A percentile compares a stretch with the other conserved stretches of the same genome.
Evolutionary conservation across 2,888 invertebrate species (phyloP).

Genomic region (Orthosia gothica): DNA sequence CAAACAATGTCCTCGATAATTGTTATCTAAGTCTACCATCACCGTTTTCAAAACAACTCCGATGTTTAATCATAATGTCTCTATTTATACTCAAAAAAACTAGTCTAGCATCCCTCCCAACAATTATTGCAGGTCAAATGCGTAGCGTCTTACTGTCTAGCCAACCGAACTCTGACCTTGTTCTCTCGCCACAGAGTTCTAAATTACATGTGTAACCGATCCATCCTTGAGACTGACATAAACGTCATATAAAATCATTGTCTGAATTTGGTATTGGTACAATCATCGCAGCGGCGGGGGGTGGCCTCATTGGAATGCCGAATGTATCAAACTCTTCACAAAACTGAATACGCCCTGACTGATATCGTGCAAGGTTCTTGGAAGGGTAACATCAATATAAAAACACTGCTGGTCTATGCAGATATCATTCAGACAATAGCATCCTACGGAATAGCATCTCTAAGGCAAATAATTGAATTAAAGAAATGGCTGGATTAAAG

Average conservation of each 20-base stretch:
- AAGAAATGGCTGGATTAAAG: slow-evolving; percentile 70
- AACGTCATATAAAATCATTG: slow-evolving; percentile 66
- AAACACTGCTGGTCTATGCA: slow-evolving; percentile 71
- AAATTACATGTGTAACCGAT: slow-evolving; percentile 45
- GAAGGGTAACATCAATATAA: slow-evolving; percentile 78
- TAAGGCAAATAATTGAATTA: slow-evolving; percentile 34
- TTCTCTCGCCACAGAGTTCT: slow-evolving; percentile 47
- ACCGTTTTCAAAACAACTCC: slow-evolving; percentile 22
- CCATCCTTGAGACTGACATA: slow-evolving; percentile 62
- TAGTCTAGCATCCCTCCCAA: slow-evolving; percentile 31
- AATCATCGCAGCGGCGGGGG: slow-evolving; percentile 76
- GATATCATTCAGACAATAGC: slow-evolving; percentile 75
- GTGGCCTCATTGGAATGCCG: slow-evolving; percentile 75
- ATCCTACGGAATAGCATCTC: slow-evolving; percentile 62
- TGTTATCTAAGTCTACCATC: background rate
- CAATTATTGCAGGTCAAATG: slow-evolving; percentile 39
- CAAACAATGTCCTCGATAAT: slow-evolving; percentile 10
- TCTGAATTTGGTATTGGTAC: slow-evolving; percentile 67
- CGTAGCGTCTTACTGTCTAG: slow-evolving; percentile 31
- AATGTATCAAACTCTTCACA: slow-evolving; percentile 69
- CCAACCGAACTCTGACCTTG: slow-evolving; percentile 61
- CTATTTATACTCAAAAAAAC: slow-evolving; percentile 41
- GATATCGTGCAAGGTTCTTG: slow-evolving; percentile 76
- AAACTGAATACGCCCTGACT: slow-evolving; percentile 71
- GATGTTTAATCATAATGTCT: slow-evolving; percentile 20